Conservation (phyloP, 2,113 vertebrate species). For the Saccopteryx leptura region DNA sequence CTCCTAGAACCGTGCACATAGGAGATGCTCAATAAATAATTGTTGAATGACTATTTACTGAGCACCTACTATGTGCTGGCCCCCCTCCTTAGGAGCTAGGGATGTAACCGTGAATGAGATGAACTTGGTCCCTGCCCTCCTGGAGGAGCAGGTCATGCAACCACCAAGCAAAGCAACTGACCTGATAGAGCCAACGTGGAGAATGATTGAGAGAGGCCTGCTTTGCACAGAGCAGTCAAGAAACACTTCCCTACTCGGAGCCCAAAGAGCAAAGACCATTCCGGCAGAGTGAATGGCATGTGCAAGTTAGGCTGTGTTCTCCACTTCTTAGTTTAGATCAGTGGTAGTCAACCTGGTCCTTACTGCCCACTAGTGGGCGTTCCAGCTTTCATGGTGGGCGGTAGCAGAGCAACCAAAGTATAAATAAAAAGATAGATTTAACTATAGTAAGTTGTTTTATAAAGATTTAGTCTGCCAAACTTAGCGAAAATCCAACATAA, state of each 20-base stretch:
- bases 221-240: neutral
- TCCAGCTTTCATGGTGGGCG: too few relatives aligned
- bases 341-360: too few relatives aligned
- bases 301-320: neutral
- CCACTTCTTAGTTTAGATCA: neutral
- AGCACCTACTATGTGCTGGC: neutral
- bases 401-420: too few relatives aligned
- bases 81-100: neutral
- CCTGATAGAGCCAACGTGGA: neutral
- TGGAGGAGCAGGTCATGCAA: neutral
- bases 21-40: neutral
- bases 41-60: neutral
- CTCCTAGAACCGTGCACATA: neutral
- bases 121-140: neutral
- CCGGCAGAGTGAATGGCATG: neutral
- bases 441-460: too few relatives aligned
- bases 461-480: too few relatives aligned
- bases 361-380: too few relatives aligned
- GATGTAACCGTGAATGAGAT: neutral
- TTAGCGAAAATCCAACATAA: too few relatives aligned
- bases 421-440: too few relatives aligned
- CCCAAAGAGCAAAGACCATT: neutral
- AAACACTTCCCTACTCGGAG: neutral
- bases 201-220: neutral
- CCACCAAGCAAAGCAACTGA: neutral